phyloP scores from a whole-genome alignment of 2,888 invertebrate species.

The Leptopilina drosophilae region DNA sequence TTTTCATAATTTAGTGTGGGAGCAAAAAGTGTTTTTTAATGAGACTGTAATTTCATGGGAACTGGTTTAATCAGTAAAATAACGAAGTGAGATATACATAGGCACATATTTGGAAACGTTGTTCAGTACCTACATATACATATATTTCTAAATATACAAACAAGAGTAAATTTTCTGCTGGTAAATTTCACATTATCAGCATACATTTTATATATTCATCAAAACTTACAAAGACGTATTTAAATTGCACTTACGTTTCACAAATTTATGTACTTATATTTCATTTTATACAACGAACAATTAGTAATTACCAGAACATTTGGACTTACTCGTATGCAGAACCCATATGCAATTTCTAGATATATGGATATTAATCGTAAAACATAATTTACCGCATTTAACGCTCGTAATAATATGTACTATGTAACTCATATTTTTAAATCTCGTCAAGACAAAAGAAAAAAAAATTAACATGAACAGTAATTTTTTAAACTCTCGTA shows the following conservation, averaged over 20 bases:
- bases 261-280: constrained; percentile 13
- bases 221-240: neutral
- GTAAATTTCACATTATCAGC: neutral
- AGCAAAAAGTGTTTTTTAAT: neutral
- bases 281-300: constrained; percentile 3
- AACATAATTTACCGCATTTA: constrained; percentile 3
- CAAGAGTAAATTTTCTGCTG: neutral
- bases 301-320: constrained; percentile 5
- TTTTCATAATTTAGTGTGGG: no score
- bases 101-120: neutral
- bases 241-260: constrained; percentile 1
- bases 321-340: neutral
- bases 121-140: no score
- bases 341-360: neutral
- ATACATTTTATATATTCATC: constrained; percentile 10
- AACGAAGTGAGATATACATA: neutral
- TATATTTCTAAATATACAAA: neutral
- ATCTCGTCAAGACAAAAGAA: neutral
- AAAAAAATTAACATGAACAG: neutral
- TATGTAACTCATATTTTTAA: neutral
- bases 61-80: neutral
- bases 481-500: neutral
- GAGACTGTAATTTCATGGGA: neutral
- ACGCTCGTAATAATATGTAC: neutral
- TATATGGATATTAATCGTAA: neutral